phyloP scores from a whole-genome alignment of 2,888 invertebrate genomes.

The Amblyjoppa proteus region DNA sequence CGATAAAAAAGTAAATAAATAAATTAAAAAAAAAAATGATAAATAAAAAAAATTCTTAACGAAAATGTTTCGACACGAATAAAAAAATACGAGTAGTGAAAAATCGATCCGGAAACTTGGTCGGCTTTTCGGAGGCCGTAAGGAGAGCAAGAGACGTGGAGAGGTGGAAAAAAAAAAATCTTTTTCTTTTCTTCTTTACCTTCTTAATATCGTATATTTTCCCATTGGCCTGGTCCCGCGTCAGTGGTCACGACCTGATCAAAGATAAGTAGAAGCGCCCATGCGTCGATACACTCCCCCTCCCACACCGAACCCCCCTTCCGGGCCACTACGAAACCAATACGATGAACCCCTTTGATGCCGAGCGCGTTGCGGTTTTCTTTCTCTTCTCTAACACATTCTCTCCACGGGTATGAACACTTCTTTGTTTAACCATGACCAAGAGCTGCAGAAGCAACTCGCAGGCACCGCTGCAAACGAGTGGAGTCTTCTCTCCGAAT shows the following conservation, averaged over 20 bases:
- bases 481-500: not conserved
- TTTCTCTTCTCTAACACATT: slow-evolving; percentile 77
- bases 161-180: not conserved
- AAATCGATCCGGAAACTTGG: not conserved
- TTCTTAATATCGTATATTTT: slow-evolving; percentile 52
- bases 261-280: slow-evolving; percentile 84
- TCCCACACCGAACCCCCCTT: not conserved
- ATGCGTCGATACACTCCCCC: slow-evolving; percentile 67
- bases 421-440: slow-evolving; percentile 48
- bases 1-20: too few relatives aligned
- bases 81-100: not conserved
- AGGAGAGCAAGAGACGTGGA: not conserved
- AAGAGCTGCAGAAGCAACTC: slow-evolving; percentile 25
- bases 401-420: slow-evolving; percentile 56
- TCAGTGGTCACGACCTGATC: slow-evolving; percentile 83
- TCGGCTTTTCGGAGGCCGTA: not conserved
- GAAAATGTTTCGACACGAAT: too few relatives aligned
- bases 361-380: slow-evolving; percentile 80
- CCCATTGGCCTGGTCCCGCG: slow-evolving; percentile 78
- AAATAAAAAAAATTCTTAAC: too few relatives aligned
- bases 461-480: slow-evolving; percentile 32
- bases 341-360: slow-evolving; percentile 78
- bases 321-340: slow-evolving; percentile 40
- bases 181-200: slow-evolving; percentile 36
- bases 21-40: too few relatives aligned